A percentile compares a stretch with the other conserved stretches of the same genome.
Conservation (phyloP, 2,113 vertebrate genomes). For the Hippocampus zosterae region DNA sequence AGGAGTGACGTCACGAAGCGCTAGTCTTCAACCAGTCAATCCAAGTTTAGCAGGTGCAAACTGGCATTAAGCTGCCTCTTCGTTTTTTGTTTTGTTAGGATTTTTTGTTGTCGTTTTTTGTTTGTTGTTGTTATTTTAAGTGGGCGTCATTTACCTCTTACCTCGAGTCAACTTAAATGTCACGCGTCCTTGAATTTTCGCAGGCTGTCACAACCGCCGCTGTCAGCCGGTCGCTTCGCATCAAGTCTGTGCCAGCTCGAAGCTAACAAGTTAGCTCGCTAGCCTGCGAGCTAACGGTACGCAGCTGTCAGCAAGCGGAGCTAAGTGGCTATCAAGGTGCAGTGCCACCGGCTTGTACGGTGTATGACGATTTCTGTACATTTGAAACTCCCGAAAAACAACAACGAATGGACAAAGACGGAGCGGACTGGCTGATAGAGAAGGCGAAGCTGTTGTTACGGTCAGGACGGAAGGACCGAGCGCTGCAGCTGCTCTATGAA, state of each 20-base stretch:
- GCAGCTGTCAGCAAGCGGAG: slow-evolving; percentile 47
- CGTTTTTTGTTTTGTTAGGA: no score
- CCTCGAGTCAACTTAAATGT: neutral
- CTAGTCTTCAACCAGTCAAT: neutral
- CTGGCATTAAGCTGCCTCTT: neutral
- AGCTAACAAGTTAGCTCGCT: neutral
- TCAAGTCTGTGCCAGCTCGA: slow-evolving; percentile 1
- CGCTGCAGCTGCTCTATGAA: slow-evolving; percentile 72
- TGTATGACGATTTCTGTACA: slow-evolving; percentile 13
- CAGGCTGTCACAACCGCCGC: slow-evolving; percentile 16
- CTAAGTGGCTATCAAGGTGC: slow-evolving; percentile 30
- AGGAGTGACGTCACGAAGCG: neutral
- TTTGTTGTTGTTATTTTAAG: neutral
- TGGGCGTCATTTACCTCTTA: neutral
- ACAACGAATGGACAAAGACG: slow-evolving; percentile 66
- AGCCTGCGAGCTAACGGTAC: slow-evolving; percentile 28
- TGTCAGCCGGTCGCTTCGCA: slow-evolving; percentile 10
- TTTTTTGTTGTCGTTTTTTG: no score
- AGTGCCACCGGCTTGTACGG: slow-evolving; percentile 25
- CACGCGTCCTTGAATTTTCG: neutral
- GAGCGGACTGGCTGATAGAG: slow-evolving; percentile 72
- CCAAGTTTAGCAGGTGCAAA: neutral
- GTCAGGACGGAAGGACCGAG: slow-evolving; percentile 71
- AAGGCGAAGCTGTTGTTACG: slow-evolving; percentile 76
- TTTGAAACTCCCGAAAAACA: neutral